Evolutionary conservation across 1,140 invertebrate genomes (phyloP).

Genomic region (Drosophila repleta): DNA sequence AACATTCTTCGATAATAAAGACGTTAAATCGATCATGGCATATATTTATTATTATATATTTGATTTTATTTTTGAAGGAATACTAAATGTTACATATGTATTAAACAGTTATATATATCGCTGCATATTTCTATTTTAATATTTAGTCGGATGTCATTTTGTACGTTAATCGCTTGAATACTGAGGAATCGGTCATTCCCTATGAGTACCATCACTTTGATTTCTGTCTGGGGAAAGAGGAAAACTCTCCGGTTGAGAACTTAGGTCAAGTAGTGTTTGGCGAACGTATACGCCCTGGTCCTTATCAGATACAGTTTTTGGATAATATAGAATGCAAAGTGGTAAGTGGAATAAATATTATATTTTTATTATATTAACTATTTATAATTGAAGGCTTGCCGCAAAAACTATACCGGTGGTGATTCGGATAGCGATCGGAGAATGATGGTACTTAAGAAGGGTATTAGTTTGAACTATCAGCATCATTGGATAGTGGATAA

Average conservation of each 20-base stretch:
- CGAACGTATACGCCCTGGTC: constrained; percentile 96
- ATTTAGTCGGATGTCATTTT: constrained; percentile 84
- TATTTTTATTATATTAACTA: not conserved
- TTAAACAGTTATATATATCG: not conserved
- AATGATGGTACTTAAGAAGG: constrained; percentile 93
- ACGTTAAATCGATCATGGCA: too few relatives aligned
- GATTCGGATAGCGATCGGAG: constrained; percentile 88
- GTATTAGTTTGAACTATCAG: constrained; percentile 98
- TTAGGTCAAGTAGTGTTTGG: constrained; percentile 99
- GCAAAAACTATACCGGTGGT: constrained; percentile 89
- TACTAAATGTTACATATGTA: too few relatives aligned
- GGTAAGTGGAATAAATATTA: constrained; percentile 73
- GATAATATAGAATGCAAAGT: constrained; percentile 89
- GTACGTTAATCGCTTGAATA: constrained; percentile 98
- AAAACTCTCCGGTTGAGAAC: constrained; percentile 96
- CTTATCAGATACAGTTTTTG: constrained; percentile 92
- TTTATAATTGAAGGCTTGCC: constrained; percentile 84
- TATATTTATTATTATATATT: too few relatives aligned
- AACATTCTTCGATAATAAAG: too few relatives aligned
- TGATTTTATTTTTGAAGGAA: too few relatives aligned
- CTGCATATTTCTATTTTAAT: constrained; percentile 1
- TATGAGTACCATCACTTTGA: constrained; percentile 99
- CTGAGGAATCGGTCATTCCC: constrained; percentile 97
- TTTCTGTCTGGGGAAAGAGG: constrained; percentile 92
- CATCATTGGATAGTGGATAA: constrained; percentile 99